Evolutionary conservation across 2,888 invertebrate species (phyloP).

Genomic region (Plebejus argus): DNA sequence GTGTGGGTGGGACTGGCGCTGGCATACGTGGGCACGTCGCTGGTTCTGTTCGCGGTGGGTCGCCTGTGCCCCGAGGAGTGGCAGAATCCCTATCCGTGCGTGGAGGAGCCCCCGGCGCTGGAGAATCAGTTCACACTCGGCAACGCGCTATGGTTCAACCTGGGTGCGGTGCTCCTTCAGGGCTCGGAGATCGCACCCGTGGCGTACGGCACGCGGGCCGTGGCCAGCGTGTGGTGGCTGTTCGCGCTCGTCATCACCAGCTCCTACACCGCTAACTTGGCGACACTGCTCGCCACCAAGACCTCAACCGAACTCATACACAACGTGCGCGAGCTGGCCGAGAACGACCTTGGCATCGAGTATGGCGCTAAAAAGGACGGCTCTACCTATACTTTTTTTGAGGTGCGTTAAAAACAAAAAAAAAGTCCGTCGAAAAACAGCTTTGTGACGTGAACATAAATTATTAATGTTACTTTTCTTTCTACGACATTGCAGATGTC

Average conservation of each 20-base stretch:
- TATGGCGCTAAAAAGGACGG: conserved; percentile 94
- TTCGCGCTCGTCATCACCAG: conserved; percentile 92
- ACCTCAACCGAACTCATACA: conserved; percentile 84
- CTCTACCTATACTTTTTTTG: conserved; percentile 93
- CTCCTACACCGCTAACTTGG: conserved; percentile 95
- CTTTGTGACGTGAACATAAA: conserved; percentile 55
- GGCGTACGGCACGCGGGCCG: conserved; percentile 93
- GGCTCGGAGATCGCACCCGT: conserved; percentile 93
- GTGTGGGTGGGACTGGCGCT: conserved; percentile 93
- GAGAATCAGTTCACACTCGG: conserved; percentile 92
- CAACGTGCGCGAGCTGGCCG: conserved; percentile 90
- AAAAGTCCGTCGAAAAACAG: neutral
- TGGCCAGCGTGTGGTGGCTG: conserved; percentile 94
- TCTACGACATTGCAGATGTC: conserved; percentile 82
- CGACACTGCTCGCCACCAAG: conserved; percentile 93
- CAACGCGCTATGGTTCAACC: conserved; percentile 94
- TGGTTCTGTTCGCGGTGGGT: conserved; percentile 90
- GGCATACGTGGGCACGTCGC: conserved; percentile 90
- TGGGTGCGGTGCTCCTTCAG: conserved; percentile 92
- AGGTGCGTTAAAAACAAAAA: conserved; percentile 72
- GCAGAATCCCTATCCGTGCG: conserved; percentile 93
- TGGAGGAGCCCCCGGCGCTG: conserved; percentile 89
- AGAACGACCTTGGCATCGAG: conserved; percentile 87
- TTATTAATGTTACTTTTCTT: conserved; percentile 58
- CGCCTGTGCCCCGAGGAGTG: conserved; percentile 92